Conservation (phyloP, 1,140 invertebrate species). For the Chrysoperla carnea region DNA sequence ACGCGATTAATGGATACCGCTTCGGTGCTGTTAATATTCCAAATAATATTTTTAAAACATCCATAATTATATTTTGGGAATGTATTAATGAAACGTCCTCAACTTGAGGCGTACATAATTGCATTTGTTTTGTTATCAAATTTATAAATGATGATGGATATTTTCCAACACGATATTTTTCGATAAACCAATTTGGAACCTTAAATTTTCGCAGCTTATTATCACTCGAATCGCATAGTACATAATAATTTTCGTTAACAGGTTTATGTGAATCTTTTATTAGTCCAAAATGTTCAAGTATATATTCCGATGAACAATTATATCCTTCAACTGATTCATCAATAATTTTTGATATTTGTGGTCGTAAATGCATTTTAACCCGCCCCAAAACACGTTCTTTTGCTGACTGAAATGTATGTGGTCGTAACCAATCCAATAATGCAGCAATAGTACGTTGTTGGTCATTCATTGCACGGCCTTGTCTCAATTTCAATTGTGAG, state of each 20-base stretch:
- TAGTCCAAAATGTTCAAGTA: constrained; percentile 33
- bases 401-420: constrained; percentile 47
- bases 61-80: constrained; percentile 36
- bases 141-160: constrained; percentile 43
- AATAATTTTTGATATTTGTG: constrained; percentile 32
- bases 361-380: constrained; percentile 31
- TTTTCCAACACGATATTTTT: constrained; percentile 32
- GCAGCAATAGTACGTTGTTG: constrained; percentile 42
- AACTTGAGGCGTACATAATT: constrained; percentile 51
- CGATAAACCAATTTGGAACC: constrained; percentile 45
- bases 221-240: constrained; percentile 5
- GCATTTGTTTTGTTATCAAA: constrained; percentile 38
- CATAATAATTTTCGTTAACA: constrained; percentile 7
- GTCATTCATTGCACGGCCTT: constrained; percentile 32
- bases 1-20: constrained; percentile 19
- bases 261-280: constrained; percentile 4
- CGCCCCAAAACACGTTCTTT: constrained; percentile 41
- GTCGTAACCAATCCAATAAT: constrained; percentile 52
- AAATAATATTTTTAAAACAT: constrained; percentile 46
- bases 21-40: constrained; percentile 33
- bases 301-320: constrained; percentile 16
- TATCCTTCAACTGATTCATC: constrained; percentile 43
- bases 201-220: constrained; percentile 6
- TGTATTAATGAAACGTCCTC: constrained; percentile 43
- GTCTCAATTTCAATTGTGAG: constrained; percentile 38